Evolutionary conservation across 2,888 invertebrate genomes (phyloP).

Genomic region (Electrophaes corylata): DNA sequence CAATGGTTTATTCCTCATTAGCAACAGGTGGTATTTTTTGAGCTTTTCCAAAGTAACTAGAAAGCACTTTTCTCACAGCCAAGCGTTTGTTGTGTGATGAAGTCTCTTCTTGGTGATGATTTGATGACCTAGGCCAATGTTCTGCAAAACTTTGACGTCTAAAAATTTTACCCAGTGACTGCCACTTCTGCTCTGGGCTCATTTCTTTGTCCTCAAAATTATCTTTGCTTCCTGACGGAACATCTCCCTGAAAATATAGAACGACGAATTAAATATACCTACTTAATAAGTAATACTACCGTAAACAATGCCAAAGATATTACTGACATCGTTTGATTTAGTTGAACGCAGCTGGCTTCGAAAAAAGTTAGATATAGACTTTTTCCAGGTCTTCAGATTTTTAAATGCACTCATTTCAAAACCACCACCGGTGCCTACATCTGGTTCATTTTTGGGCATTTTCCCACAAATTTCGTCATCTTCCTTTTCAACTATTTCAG

Average conservation of each 20-base stretch:
- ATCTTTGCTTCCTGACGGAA: conserved; percentile 65
- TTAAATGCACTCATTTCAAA: conserved; percentile 67
- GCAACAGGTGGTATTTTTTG: conserved; percentile 53
- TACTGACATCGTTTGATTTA: conserved; percentile 75
- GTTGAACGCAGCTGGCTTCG: conserved; percentile 72
- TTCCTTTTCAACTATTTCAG: conserved; percentile 56
- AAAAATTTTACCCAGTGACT: conserved; percentile 78
- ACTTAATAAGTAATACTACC: neutral
- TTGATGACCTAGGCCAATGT: conserved; percentile 63
- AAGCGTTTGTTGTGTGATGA: conserved; percentile 67
- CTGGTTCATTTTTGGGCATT: conserved; percentile 55
- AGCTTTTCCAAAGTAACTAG: conserved; percentile 74
- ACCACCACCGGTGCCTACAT: conserved; percentile 58
- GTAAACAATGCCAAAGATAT: neutral
- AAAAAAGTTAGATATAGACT: conserved; percentile 76
- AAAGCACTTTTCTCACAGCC: conserved; percentile 72
- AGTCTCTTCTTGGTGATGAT: conserved; percentile 61
- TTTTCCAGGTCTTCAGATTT: conserved; percentile 76
- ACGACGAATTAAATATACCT: neutral
- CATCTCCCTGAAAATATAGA: conserved; percentile 63
- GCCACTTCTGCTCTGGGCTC: conserved; percentile 76
- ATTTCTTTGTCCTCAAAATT: conserved; percentile 69
- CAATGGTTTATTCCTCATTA: conserved; percentile 55
- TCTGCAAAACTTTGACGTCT: conserved; percentile 74
- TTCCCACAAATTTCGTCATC: conserved; percentile 54